These are phyloP conservation scores for Chunga burmeisteri DNA, from an alignment of 2,113 vertebrate species.

Conservation along the genomic window DNA sequence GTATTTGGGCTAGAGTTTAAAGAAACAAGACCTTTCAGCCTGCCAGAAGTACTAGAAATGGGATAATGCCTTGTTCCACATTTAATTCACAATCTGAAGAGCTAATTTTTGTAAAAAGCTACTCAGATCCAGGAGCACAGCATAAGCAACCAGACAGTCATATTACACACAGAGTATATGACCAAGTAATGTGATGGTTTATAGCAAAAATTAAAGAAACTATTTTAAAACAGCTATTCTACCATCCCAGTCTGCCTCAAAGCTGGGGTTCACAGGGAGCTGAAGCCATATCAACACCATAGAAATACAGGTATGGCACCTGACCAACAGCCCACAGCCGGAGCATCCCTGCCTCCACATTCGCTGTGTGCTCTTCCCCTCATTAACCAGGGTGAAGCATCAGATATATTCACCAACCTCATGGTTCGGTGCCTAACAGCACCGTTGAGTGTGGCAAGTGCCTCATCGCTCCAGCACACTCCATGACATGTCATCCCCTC, in stretches of 20 bases:
- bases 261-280: not conserved
- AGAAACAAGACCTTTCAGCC: not conserved
- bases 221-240: not conserved
- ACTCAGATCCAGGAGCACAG: not conserved
- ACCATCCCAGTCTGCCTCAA: not conserved
- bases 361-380: rapidly evolving
- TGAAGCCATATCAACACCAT: rapidly evolving
- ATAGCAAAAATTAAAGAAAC: not conserved
- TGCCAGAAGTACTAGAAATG: not conserved
- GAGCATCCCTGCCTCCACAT: not conserved
- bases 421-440: not conserved
- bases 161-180: not conserved
- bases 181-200: not conserved
- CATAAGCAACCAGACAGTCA: not conserved
- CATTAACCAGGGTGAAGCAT: not conserved
- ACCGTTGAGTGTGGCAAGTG: not conserved
- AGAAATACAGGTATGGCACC: not conserved
- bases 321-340: not conserved
- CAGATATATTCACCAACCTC: not conserved
- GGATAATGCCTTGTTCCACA: not conserved
- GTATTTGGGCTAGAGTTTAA: not conserved
- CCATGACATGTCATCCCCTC: not conserved
- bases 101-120: not conserved
- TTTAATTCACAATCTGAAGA: not conserved
- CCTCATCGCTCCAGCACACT: not conserved